phyloP scores from a whole-genome alignment of 2,888 invertebrate genomes.

The Zonitis immaculata region DNA sequence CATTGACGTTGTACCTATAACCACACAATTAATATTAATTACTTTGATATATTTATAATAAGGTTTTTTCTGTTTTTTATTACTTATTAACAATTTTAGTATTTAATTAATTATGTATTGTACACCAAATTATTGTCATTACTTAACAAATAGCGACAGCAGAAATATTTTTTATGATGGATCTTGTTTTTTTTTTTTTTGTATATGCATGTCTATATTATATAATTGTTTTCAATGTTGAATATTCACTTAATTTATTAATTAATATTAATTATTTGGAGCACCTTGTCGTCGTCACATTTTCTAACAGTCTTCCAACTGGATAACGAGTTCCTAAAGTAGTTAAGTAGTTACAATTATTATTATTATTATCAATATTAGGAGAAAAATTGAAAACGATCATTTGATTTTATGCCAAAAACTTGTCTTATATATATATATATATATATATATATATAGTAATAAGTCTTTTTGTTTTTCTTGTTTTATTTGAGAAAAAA shows the following conservation, averaged over 20 bases:
- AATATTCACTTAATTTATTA: constrained; percentile 21
- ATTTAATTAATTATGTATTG: too few species aligned
- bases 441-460: constrained; percentile 23
- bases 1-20: constrained; percentile 3
- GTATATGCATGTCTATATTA: too few species aligned
- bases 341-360: constrained; percentile 23
- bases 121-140: too few species aligned
- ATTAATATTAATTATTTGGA: too few species aligned
- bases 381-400: too few species aligned
- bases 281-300: constrained; percentile 30
- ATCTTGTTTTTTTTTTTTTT: constrained; percentile 34
- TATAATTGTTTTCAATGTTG: constrained; percentile 20
- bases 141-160: too few species aligned
- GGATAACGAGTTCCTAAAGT: constrained; percentile 39
- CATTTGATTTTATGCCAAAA: constrained; percentile 34
- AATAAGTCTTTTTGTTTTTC: constrained; percentile 25
- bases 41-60: too few species aligned
- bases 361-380: too few species aligned
- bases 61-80: too few species aligned
- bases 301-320: constrained; percentile 41
- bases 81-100: too few species aligned
- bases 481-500: constrained; percentile 16
- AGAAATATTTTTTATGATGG: constrained; percentile 23
- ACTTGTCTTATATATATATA: too few species aligned
- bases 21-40: too few species aligned